Percentiles rank a stretch among this genome's conserved stretches.
phyloP scores from a whole-genome alignment of 2,888 invertebrate genomes.

The Brachynemurus nebulosus region DNA sequence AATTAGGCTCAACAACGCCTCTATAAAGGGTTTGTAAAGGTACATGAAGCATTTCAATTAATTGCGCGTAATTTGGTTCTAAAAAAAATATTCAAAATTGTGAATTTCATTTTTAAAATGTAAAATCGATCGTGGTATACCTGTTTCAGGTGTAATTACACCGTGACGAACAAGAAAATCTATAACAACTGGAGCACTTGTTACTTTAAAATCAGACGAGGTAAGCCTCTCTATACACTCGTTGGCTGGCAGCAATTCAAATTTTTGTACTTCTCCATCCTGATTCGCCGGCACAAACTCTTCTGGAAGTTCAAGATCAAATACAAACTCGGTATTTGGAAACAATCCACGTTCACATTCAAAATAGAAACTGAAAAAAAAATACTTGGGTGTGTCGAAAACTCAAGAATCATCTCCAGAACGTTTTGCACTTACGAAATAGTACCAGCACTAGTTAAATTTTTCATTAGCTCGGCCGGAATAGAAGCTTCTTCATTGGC shows the following conservation, averaged over 20 bases:
- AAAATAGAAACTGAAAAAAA: slow-evolving; percentile 60
- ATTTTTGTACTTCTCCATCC: slow-evolving; percentile 88
- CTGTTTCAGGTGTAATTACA: slow-evolving; percentile 76
- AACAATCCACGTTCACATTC: slow-evolving; percentile 87
- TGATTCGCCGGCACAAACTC: slow-evolving; percentile 86
- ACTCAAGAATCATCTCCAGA: background rate
- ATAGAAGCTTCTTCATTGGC: slow-evolving; percentile 91
- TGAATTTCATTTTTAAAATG: slow-evolving; percentile 5
- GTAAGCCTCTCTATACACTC: slow-evolving; percentile 73
- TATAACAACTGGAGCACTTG: slow-evolving; percentile 79
- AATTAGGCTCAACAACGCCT: no score
- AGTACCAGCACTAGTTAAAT: slow-evolving; percentile 62
- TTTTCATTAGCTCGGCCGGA: slow-evolving; percentile 60
- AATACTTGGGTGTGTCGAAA: no score
- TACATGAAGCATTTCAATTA: slow-evolving; percentile 76
- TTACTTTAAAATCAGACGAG: slow-evolving; percentile 80
- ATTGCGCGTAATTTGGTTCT: slow-evolving; percentile 73
- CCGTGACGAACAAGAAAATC: slow-evolving; percentile 90
- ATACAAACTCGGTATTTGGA: slow-evolving; percentile 89
- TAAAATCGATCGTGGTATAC: slow-evolving; percentile 33
- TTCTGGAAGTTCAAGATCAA: slow-evolving; percentile 78
- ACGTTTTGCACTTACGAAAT: slow-evolving; percentile 50
- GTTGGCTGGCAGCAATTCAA: slow-evolving; percentile 70
- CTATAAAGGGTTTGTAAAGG: slow-evolving; percentile 73
- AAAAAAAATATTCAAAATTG: slow-evolving; percentile 29